A percentile compares a stretch with the other conserved stretches of the same genome.
These are phyloP conservation scores for Archaeoteleia sp. DNA, from an alignment of 2,888 invertebrate species.

Conservation along the genomic window DNA sequence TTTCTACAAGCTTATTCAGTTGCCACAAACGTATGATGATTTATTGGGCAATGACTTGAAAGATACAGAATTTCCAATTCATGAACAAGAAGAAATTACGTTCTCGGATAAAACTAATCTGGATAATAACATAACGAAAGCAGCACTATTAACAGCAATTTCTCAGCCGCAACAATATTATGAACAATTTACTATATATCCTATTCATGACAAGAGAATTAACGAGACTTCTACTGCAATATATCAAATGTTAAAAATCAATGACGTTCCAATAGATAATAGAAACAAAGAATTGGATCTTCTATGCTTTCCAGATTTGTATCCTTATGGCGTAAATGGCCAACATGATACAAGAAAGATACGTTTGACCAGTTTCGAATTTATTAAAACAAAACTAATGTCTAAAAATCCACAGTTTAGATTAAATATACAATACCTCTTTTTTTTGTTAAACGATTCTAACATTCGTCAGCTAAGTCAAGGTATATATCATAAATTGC, in stretches of 20 bases:
- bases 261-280: slow-evolving; percentile 50
- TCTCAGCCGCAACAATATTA: too few species aligned
- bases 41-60: too few species aligned
- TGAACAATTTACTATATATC: slow-evolving; percentile 46
- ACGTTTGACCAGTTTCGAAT: too few species aligned
- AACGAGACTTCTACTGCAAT: slow-evolving; percentile 50
- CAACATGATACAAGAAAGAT: slow-evolving; percentile 45
- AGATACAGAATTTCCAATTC: too few species aligned
- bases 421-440: slow-evolving; percentile 54
- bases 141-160: too few species aligned
- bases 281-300: slow-evolving; percentile 39
- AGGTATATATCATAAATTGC: slow-evolving; percentile 54
- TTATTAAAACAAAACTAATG: slow-evolving; percentile 52
- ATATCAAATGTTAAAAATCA: slow-evolving; percentile 57
- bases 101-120: too few species aligned
- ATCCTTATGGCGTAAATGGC: slow-evolving; percentile 39
- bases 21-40: too few species aligned
- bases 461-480: slow-evolving; percentile 52
- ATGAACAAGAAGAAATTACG: too few species aligned
- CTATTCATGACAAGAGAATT: slow-evolving; percentile 49
- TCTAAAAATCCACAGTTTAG: slow-evolving; percentile 56
- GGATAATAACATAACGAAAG: too few species aligned
- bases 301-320: slow-evolving; percentile 53
- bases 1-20: background rate
- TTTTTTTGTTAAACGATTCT: slow-evolving; percentile 54